phyloP scores from a whole-genome alignment of 2,113 vertebrate genomes.

The Irena cyanogastra region DNA sequence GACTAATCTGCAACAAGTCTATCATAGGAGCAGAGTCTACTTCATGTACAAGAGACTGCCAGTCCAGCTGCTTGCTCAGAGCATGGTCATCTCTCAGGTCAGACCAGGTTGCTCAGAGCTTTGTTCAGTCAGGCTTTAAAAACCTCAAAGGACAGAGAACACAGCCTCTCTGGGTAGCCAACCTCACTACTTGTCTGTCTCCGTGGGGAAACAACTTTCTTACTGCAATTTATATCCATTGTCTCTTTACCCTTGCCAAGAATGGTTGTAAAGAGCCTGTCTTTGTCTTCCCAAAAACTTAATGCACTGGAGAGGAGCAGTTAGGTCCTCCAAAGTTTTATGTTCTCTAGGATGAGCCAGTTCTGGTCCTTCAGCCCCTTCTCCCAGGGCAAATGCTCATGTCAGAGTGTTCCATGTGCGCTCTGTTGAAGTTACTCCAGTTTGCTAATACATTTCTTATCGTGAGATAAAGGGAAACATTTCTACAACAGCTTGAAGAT shows the following conservation, averaged over 20 bases:
- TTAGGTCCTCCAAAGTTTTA: too few relatives aligned
- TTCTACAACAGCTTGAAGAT: background rate
- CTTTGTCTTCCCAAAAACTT: background rate
- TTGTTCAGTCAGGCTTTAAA: background rate
- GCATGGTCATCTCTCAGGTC: fast-evolving
- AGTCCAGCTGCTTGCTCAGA: background rate
- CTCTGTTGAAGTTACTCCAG: background rate
- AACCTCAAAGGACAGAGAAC: background rate
- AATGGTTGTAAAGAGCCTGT: background rate
- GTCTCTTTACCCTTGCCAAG: background rate
- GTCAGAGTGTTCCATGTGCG: background rate
- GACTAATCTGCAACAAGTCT: background rate
- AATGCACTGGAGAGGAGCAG: background rate
- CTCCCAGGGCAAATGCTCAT: background rate
- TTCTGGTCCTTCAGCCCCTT: background rate
- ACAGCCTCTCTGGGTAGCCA: background rate
- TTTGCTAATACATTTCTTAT: background rate
- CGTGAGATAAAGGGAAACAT: background rate
- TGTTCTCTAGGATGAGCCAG: background rate
- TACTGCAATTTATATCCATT: background rate
- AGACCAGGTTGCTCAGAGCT: background rate
- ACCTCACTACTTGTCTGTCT: background rate
- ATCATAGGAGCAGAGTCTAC: background rate
- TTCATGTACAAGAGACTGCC: background rate
- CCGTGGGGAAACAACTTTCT: background rate